These are phyloP conservation scores for Alethe castanea DNA, from an alignment of 2,113 vertebrate species.

Conservation along the genomic window DNA sequence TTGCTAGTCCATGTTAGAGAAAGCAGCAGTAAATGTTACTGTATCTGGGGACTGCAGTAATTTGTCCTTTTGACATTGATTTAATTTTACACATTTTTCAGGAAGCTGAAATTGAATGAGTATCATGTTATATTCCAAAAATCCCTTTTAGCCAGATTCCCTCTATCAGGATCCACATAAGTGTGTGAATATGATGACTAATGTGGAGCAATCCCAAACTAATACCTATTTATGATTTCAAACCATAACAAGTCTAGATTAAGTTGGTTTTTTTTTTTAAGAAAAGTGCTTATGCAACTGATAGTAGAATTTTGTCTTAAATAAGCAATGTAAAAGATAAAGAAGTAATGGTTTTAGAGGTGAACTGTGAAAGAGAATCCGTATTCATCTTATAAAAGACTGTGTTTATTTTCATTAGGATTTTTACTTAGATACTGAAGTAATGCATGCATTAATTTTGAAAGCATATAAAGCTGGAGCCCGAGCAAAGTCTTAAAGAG, in stretches of 20 bases:
- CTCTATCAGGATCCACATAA: neutral
- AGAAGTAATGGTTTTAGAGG: neutral
- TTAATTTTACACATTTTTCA: conserved; percentile 19
- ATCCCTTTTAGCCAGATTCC: neutral
- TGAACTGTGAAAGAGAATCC: neutral
- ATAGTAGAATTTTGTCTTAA: neutral
- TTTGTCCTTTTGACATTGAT: neutral
- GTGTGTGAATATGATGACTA: neutral
- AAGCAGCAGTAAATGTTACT: neutral
- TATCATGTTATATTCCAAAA: neutral
- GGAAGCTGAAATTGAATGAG: neutral
- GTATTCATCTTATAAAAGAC: neutral
- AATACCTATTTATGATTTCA: neutral
- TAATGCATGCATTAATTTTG: neutral
- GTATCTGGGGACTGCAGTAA: neutral
- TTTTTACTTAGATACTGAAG: neutral
- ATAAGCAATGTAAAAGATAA: neutral
- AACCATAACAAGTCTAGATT: neutral
- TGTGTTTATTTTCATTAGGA: neutral
- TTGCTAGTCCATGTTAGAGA: neutral
- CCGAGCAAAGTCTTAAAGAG: neutral
- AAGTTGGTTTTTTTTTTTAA: neutral
- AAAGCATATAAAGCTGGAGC: neutral
- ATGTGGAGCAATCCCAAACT: neutral
- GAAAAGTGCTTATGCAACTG: neutral